Base-by-base conservation (phyloP, 2,797 vertebrate genomes). In the Crotalus adamanteus region DNA sequence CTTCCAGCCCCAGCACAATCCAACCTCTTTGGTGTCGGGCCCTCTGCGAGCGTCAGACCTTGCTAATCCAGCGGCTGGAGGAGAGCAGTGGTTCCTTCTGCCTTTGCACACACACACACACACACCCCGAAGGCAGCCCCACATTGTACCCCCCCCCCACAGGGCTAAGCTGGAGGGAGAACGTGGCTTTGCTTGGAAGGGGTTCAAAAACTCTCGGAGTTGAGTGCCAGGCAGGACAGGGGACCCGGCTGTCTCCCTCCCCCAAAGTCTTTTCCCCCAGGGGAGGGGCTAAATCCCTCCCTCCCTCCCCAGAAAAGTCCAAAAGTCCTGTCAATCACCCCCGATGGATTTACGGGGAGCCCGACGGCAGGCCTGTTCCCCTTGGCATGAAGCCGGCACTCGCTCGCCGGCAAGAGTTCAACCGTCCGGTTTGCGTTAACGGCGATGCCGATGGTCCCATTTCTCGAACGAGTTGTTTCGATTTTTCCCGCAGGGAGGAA, bases 21-120 rank as follows among this genome's bases (percentile, higher is more conserved):
- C 65, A 90, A 47, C 56, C 42, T 91, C 92, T 93, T 93, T 93
- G 92, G 92, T 93, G 86, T 85, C 55, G 0, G 90, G 90, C 61
- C 60, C n/a, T 3, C 22, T 2, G 11, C 13, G 13, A 28, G 26
- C 1, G 2, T 20, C 47, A 90, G n/a, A 26, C 2, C 18, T 5
- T 47, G 57, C 26, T n/a, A 31, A 53, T 61, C 83, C 31, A 37
- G 2, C n/a, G 1, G 14, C 28, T 51, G 16, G 7, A 9, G 14
- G 22, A 7, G 0, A 1, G 16, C 2, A 31, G 3, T 57, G 22
- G 31, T 1, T 11, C 31, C 25, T 42, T 61, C 12, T 31, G 83
- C 0, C 31, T 1, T 6, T 53, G 51, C 1, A 51, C 51, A 1
- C 47, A 37, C 37, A 37, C 37, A 37, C 37, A 37, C 37, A 37